Percentiles rank a stretch among this genome's conserved stretches.
Evolutionary conservation across 2,797 vertebrate genomes (phyloP).

Genomic region (Typhlichthys subterraneus): DNA sequence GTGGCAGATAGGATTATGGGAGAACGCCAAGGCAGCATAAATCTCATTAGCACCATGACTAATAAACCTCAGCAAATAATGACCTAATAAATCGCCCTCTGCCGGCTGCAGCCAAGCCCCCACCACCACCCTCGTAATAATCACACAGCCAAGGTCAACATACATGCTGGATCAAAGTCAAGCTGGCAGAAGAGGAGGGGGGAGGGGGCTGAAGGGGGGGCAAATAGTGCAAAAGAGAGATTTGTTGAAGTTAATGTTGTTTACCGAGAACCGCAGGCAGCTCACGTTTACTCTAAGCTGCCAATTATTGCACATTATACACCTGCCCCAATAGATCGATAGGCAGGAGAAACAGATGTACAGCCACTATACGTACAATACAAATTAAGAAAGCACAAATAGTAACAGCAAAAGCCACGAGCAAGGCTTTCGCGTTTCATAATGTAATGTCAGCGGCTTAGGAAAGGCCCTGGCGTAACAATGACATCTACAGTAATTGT

Average conservation of each 20-base stretch:
- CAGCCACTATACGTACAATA: neutral
- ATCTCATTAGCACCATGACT: slow-evolving; percentile 57
- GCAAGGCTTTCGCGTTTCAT: slow-evolving; percentile 2
- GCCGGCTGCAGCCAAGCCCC: slow-evolving; percentile 17
- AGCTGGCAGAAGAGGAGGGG: too few relatives aligned
- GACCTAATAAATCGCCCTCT: slow-evolving; percentile 43
- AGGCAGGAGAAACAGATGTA: slow-evolving; percentile 16
- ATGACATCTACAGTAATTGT: slow-evolving; percentile 12
- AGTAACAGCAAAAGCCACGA: neutral
- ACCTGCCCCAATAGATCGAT: neutral
- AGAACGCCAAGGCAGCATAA: slow-evolving; percentile 28
- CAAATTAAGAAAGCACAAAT: slow-evolving; percentile 1
- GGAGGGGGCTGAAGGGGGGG: too few relatives aligned
- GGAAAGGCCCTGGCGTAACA: slow-evolving; percentile 18
- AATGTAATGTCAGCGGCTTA: slow-evolving; percentile 26
- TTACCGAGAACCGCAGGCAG: too few relatives aligned
- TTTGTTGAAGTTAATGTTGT: too few relatives aligned
- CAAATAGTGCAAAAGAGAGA: too few relatives aligned
- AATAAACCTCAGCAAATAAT: slow-evolving; percentile 43
- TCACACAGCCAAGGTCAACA: neutral
- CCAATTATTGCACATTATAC: slow-evolving; percentile 4
- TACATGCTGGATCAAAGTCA: too few relatives aligned
- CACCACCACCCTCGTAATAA: neutral
- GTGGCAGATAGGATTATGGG: slow-evolving; percentile 34
- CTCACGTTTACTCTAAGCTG: neutral